Conservation (phyloP, 2,888 invertebrate species). For the Meteorus colon region DNA sequence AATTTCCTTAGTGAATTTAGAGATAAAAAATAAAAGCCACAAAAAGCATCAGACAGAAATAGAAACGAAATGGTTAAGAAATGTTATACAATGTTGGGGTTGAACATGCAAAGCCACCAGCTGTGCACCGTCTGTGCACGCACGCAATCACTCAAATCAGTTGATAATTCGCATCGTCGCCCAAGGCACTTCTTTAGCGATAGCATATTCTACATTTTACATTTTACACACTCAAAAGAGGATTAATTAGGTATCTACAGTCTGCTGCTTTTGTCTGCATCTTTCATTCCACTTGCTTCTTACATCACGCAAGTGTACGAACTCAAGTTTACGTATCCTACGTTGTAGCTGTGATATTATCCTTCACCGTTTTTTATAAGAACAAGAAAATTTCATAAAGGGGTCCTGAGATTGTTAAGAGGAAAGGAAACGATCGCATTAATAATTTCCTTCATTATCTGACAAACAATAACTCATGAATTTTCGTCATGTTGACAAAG, state of each 20-base stretch:
- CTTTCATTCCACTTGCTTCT: too few species aligned
- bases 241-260: conserved; percentile 63
- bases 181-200: conserved; percentile 55
- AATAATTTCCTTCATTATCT: conserved; percentile 52
- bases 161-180: conserved; percentile 51
- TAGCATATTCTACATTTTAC: conserved; percentile 53
- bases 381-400: conserved; percentile 25
- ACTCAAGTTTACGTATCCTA: conserved; percentile 43
- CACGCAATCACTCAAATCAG: conserved; percentile 43
- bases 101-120: conserved; percentile 40
- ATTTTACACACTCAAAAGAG: conserved; percentile 60
- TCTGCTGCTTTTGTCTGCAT: too few species aligned
- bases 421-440: conserved; percentile 45
- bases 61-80: conserved; percentile 12
- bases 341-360: not conserved
- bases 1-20: conserved; percentile 48
- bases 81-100: conserved; percentile 11
- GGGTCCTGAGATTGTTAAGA: not conserved
- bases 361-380: conserved; percentile 20
- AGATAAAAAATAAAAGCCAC: not conserved
- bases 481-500: too few species aligned
- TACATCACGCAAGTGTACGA: conserved; percentile 45
- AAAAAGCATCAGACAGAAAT: not conserved
- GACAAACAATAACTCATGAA: not conserved
- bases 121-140: conserved; percentile 33